Conservation (phyloP, 2,113 vertebrate species). For the Progne subis region DNA sequence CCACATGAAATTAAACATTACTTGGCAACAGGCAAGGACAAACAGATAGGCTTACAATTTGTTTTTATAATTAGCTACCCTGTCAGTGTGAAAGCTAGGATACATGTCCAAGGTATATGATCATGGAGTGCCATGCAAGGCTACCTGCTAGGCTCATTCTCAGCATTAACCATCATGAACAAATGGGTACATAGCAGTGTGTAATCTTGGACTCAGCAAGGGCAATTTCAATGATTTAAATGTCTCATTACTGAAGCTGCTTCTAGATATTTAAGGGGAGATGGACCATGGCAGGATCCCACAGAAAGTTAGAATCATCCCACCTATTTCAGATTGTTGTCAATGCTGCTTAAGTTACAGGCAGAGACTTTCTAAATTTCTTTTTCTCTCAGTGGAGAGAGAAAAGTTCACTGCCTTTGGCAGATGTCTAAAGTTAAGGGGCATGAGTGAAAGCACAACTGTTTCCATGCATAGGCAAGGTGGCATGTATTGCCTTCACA, state of each 20-base stretch:
- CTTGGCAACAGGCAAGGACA: slow-evolving; percentile 72
- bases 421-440: background rate
- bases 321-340: background rate
- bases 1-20: slow-evolving; percentile 21
- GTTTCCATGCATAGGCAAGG: background rate
- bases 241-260: background rate
- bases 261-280: background rate
- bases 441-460: background rate
- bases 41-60: slow-evolving; percentile 75
- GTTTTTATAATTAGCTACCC: slow-evolving; percentile 78
- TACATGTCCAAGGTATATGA: slow-evolving; percentile 40
- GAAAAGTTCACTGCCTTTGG: background rate
- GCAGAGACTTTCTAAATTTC: background rate
- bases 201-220: background rate
- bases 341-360: background rate
- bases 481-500: background rate
- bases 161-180: background rate
- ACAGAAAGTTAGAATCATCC: background rate
- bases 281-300: background rate
- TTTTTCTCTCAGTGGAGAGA: background rate
- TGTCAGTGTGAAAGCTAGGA: slow-evolving; percentile 69
- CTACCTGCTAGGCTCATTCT: slow-evolving; percentile 68
- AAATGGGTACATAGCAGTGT: slow-evolving; percentile 12
- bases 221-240: background rate
- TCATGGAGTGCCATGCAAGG: slow-evolving; percentile 10